Evolutionary conservation across 2,113 vertebrate genomes (phyloP).

Genomic region (Notechis scutatus): DNA sequence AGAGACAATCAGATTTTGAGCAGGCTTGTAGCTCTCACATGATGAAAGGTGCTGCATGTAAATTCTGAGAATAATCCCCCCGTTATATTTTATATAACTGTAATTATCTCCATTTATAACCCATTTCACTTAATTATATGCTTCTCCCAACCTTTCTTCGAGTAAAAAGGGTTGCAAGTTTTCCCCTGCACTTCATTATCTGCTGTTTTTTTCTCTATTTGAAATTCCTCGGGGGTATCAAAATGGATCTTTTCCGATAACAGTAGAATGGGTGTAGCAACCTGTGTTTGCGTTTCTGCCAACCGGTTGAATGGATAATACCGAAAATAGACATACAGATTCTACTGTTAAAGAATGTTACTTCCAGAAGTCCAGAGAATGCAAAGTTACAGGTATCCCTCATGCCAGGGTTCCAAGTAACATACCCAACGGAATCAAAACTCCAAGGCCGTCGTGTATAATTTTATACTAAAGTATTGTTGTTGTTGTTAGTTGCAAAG

Average conservation of each 20-base stretch:
- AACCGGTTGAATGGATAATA: not conserved
- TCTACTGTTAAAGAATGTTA: slow-evolving; percentile 12
- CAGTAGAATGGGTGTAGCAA: not conserved
- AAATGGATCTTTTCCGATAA: not conserved
- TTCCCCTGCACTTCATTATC: not conserved
- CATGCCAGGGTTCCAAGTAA: too few species aligned
- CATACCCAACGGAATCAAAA: too few species aligned
- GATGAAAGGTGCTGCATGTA: not conserved
- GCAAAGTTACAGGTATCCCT: too few species aligned
- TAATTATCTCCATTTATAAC: slow-evolving; percentile 11
- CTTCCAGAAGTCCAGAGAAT: too few species aligned
- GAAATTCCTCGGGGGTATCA: slow-evolving; percentile 14
- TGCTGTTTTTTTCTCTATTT: slow-evolving; percentile 13
- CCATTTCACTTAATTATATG: slow-evolving; percentile 13
- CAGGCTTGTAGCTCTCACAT: not conserved
- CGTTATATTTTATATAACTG: slow-evolving; percentile 15
- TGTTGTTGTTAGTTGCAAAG: too few species aligned
- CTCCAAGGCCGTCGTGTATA: too few species aligned
- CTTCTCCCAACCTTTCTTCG: slow-evolving; percentile 15
- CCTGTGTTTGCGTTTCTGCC: not conserved
- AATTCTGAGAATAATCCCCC: not conserved
- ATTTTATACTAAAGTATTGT: too few species aligned
- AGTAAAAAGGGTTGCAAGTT: not conserved
- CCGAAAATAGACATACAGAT: not conserved
- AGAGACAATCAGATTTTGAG: not conserved